These are phyloP conservation scores for Chaenogobius annularis DNA, from an alignment of 2,113 vertebrate species.

Conservation along the genomic window DNA sequence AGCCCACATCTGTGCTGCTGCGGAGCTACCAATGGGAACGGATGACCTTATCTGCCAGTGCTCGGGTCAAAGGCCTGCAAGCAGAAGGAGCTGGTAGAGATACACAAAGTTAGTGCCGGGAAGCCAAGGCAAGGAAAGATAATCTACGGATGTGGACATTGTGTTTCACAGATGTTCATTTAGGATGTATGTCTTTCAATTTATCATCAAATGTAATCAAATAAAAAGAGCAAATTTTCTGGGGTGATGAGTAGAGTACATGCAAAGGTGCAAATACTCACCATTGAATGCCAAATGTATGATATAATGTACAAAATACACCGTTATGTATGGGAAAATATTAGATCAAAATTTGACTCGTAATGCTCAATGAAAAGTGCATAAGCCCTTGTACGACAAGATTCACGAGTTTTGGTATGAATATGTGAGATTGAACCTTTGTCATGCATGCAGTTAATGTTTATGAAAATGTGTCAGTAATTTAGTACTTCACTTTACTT, in stretches of 20 bases:
- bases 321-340: too few relatives aligned
- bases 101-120: neutral
- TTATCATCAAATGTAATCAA: neutral
- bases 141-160: neutral
- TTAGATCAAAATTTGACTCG: too few relatives aligned
- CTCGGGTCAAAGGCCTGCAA: slow-evolving; percentile 20
- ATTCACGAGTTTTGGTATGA: neutral
- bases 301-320: too few relatives aligned
- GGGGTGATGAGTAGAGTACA: neutral
- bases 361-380: too few relatives aligned
- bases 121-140: neutral
- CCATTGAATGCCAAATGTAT: too few relatives aligned
- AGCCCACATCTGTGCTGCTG: slow-evolving; percentile 15
- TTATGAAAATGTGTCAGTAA: neutral
- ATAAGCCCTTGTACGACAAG: too few relatives aligned
- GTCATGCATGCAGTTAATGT: neutral
- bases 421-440: neutral
- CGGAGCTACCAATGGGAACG: slow-evolving; percentile 25
- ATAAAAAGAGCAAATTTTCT: neutral
- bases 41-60: slow-evolving; percentile 31
- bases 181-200: neutral
- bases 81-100: slow-evolving; percentile 9
- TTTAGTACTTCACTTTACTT: neutral
- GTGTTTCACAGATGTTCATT: neutral
- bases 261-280: neutral